These are phyloP conservation scores for Gallinago solitaria DNA, from an alignment of 2,797 vertebrate species.

Conservation along the genomic window DNA sequence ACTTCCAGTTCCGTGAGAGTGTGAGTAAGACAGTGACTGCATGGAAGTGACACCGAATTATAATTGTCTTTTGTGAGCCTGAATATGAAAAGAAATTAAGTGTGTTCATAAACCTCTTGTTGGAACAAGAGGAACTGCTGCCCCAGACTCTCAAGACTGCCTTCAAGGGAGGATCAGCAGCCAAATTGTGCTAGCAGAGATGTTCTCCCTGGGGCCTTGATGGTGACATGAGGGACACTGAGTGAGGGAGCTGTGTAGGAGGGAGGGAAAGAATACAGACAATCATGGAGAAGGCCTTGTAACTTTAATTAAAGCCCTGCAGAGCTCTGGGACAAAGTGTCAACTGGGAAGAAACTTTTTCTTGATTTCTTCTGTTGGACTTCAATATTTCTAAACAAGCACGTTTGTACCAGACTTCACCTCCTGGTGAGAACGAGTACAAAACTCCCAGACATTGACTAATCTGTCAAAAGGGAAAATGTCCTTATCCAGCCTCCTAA, in stretches of 20 bases:
- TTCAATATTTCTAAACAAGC: neutral
- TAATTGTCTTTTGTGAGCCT: neutral
- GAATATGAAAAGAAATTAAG: neutral
- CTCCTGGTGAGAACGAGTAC: neutral
- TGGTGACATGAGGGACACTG: rapidly evolving
- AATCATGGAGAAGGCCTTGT: neutral
- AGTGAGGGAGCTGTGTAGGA: neutral
- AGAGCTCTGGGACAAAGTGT: neutral
- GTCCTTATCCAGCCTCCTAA: neutral
- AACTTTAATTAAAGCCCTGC: neutral
- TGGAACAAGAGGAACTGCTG: neutral
- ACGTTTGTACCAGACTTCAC: neutral
- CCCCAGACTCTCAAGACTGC: neutral
- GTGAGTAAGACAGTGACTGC: rapidly evolving
- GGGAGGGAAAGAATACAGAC: neutral
- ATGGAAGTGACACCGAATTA: neutral
- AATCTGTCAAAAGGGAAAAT: neutral
- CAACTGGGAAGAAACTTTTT: neutral
- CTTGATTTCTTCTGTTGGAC: neutral
- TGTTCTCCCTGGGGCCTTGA: rapidly evolving
- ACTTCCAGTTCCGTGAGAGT: neutral
- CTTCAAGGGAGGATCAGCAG: neutral
- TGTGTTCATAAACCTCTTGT: rapidly evolving
- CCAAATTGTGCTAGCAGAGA: neutral
- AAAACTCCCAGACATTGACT: neutral